Evolutionary conservation across 2,797 vertebrate genomes (phyloP).

Genomic region (Antrozous pallidus): DNA sequence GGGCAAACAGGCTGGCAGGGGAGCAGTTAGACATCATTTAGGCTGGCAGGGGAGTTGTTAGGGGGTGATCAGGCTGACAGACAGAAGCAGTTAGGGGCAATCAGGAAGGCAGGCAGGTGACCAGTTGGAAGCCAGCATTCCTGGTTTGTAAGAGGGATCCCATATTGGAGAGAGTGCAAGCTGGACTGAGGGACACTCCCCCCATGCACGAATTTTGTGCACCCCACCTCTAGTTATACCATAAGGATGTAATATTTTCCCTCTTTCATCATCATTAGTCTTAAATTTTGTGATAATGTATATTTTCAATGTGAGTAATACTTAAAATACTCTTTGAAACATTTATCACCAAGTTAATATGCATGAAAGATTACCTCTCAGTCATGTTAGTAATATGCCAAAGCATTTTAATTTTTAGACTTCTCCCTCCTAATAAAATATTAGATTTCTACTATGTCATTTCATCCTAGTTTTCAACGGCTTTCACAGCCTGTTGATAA

Average conservation of each 20-base stretch:
- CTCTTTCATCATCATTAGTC: background rate
- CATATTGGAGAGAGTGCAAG: too few species aligned
- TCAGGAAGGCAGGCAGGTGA: too few species aligned
- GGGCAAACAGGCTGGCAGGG: too few species aligned
- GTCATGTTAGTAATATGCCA: background rate
- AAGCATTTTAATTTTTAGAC: slow-evolving; percentile 1
- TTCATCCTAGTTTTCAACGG: background rate
- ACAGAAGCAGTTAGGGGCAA: too few species aligned
- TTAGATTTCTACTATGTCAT: background rate
- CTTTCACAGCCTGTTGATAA: background rate
- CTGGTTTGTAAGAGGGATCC: too few species aligned
- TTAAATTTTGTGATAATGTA: background rate
- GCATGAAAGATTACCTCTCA: background rate
- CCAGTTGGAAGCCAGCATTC: too few species aligned
- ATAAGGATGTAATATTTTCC: background rate
- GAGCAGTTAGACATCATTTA: too few species aligned
- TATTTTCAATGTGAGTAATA: background rate
- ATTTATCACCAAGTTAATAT: background rate
- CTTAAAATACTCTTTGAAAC: background rate
- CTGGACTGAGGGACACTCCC: too few species aligned
- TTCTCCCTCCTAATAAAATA: background rate
- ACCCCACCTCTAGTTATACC: too few species aligned
- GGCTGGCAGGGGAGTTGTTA: too few species aligned
- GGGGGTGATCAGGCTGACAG: too few species aligned
- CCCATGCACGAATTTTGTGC: too few species aligned